Conservation (phyloP, 1,140 invertebrate species). For the Drosophila mayri region DNA sequence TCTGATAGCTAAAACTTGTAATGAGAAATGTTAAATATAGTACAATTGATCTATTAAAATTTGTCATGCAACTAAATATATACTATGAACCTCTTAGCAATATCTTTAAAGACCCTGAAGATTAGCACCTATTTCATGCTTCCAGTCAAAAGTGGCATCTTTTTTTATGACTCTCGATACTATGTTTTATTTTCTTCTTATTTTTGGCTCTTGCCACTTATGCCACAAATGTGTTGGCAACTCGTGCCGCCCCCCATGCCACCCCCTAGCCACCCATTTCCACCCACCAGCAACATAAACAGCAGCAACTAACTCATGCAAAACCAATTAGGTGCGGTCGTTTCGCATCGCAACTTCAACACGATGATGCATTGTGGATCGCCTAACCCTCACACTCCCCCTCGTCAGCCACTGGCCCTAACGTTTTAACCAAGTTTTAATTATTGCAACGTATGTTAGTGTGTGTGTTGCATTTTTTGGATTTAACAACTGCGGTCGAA, state of each 20-base stretch:
- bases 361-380: constrained; percentile 41
- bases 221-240: constrained; percentile 54
- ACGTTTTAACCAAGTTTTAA: constrained; percentile 53
- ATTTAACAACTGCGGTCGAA: constrained; percentile 1
- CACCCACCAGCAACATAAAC: constrained; percentile 18
- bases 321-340: constrained; percentile 77
- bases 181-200: constrained; percentile 4
- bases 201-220: constrained; percentile 50
- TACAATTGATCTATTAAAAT: too few relatives aligned
- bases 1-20: too few relatives aligned
- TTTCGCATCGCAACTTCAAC: constrained; percentile 73
- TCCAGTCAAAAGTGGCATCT: constrained; percentile 10
- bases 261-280: background rate
- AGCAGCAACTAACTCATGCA: constrained; percentile 63
- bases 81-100: background rate
- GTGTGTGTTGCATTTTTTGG: constrained; percentile 2
- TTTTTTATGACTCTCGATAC: constrained; percentile 9
- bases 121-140: background rate
- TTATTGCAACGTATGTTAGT: constrained; percentile 37
- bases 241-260: background rate
- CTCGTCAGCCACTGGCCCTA: constrained; percentile 1
- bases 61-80: background rate
- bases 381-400: background rate
- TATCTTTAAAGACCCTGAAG: background rate
- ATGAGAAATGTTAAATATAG: too few relatives aligned